Base-by-base conservation (phyloP, 2,888 invertebrate species). In the Spodoptera littoralis region DNA sequence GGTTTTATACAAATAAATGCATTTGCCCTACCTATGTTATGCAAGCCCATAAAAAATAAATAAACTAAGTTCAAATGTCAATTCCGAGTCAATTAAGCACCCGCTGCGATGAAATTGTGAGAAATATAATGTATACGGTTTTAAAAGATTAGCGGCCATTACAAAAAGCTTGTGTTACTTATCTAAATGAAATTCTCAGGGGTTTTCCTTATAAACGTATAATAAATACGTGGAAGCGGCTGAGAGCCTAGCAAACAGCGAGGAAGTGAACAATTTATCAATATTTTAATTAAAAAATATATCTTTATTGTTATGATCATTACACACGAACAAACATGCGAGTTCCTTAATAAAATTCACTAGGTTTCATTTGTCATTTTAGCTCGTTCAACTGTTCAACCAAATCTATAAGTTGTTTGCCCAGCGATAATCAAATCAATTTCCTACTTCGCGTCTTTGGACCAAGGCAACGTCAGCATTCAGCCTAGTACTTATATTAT, bases 401-500 rank as follows among this genome's bases (percentile, higher is more conserved):
- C 27, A 4, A 27, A 27, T 27, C 27, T 27, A 5, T 27, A 27
- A 3, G 27, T 27, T 4, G 3, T 27, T 27, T 27, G 3, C 27
- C 27, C 27, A 27, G 4, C 27, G 30, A 46, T 54, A 59, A 45
- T 53, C 13, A 63, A 62, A 42, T 57, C 46, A 48, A 53, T 22
- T 66, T 58, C 56, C 51, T 49, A 24, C 24, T 5, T 27, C 36
- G 36, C 36, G 36, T 36, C 12, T 11, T 57, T 54, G 24, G 12
- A 47, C 48, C 13, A 56, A 41, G 62, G 50, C 12, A 62, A 43
- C 9, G 13, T 54, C 42, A 36, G 47, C 50, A 47, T 57, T 57
- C 52, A 65, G 56, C 51, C 65, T 66, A 47, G 46, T 13, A 47
- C 12, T 30, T 46, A 64, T 43, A 58, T 45, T 49, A 57, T 12